Conservation (phyloP, 2,888 invertebrate species). For the Strigamia maritima region DNA sequence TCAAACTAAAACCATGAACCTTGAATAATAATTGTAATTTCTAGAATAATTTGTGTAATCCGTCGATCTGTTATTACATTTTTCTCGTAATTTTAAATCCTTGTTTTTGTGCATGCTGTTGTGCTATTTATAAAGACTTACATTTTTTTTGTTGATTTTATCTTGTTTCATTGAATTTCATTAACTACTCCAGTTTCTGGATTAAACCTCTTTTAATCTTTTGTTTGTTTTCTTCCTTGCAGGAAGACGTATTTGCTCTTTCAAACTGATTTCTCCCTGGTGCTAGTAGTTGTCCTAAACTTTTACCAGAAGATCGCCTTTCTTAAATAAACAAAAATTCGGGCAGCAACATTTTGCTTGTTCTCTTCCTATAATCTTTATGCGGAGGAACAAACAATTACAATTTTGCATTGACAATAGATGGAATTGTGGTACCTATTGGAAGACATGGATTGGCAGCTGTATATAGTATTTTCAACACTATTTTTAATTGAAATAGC, state of each 20-base stretch:
- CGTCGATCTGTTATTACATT: too few species aligned
- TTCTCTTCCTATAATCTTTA: background rate
- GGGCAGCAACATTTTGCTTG: background rate
- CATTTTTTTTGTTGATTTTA: too few species aligned
- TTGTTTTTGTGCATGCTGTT: too few species aligned
- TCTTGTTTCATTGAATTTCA: too few species aligned
- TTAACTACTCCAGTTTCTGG: too few species aligned
- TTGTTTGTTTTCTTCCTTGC: background rate
- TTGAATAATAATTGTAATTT: too few species aligned
- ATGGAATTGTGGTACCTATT: background rate
- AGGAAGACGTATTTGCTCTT: background rate
- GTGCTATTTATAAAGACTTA: too few species aligned
- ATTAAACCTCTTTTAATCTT: background rate
- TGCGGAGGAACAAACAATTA: background rate
- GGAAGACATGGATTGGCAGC: background rate
- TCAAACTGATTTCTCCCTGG: constrained; percentile 4
- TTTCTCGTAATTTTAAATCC: too few species aligned
- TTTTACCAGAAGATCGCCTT: constrained; percentile 25
- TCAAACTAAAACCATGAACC: too few species aligned
- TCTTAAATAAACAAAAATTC: background rate
- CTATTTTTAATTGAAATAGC: background rate
- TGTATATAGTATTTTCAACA: background rate
- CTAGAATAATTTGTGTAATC: too few species aligned
- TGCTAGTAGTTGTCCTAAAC: constrained; percentile 25
- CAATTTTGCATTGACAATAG: background rate